Evolutionary conservation across 2,113 vertebrate species (phyloP).

Genomic region (Gymnarchus niloticus): DNA sequence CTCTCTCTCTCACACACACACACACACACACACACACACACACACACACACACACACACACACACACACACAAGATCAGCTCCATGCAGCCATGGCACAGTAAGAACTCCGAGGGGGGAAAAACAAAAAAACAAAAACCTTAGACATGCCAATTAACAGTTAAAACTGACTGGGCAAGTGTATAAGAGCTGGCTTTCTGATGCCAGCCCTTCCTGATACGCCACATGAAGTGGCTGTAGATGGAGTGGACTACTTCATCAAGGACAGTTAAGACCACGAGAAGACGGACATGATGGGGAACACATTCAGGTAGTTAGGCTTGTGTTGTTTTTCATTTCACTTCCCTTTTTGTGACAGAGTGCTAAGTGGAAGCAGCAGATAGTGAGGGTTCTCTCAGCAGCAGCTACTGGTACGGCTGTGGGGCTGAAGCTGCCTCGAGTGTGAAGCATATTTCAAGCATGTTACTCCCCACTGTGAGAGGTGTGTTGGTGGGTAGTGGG

Average conservation of each 20-base stretch:
- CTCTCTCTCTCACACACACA: neutral
- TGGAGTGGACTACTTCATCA: neutral
- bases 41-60: neutral
- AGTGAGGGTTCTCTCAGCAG: neutral
- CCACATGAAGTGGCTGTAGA: neutral
- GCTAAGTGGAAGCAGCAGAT: slow-evolving; percentile 25
- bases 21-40: neutral
- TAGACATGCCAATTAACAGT: neutral
- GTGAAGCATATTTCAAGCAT: neutral
- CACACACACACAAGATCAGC: neutral
- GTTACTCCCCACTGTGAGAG: neutral
- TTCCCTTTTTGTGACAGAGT: slow-evolving; percentile 47
- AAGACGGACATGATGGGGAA: neutral
- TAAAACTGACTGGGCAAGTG: neutral
- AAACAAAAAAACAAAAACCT: slow-evolving; percentile 1
- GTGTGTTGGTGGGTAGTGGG: neutral
- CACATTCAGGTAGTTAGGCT: neutral
- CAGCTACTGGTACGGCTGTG: no score
- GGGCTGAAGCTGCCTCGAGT: neutral
- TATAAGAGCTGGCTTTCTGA: neutral
- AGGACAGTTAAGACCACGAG: neutral
- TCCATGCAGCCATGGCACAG: neutral
- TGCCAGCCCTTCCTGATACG: neutral
- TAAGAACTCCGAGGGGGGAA: neutral
- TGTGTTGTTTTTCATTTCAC: neutral